Evolutionary conservation across 1,140 invertebrate genomes (phyloP), one percentile per base, ranked within the genome.

Genomic region (Heterodera carotae): DNA sequence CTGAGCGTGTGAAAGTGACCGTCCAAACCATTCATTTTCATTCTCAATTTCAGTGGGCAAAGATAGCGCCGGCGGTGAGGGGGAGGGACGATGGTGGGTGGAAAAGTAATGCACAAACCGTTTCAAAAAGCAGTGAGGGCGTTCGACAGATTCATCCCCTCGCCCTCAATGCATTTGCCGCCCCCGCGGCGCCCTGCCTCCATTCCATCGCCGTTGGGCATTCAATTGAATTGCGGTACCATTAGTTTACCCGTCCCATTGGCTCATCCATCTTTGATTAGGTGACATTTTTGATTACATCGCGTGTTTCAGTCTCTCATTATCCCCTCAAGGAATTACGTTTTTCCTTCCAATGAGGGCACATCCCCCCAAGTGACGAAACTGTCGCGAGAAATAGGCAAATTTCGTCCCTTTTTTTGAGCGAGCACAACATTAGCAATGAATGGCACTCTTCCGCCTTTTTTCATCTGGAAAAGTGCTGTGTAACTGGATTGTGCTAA

Each of bases 391-490:
- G 48, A 53, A 53, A n/a, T n/a, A n/a, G n/a, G n/a, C 39, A 43
- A 43, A 43, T 43, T n/a, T n/a, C n/a, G n/a, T n/a, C n/a, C 6
- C 39, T 43, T 10, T 43, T 43, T 43, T 12, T 43, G 39, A 43
- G 12, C 6, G 6, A 43, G 6, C 36, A 43, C 12, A 53, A 53
- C 48, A 53, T n/a, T n/a, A n/a, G n/a, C n/a, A n/a, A n/a, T n/a
- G n/a, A n/a, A 53, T 22, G 48, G 48, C 48, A 53, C 48, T 15
- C 48, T 53, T 53, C 6, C 48, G 12, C 48, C 48, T 53, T 53
- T 53, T 53, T 53, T 53, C 48, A 53, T 53, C 48, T 22, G 48
- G 48, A 53, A 53, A 53, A 53, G 48, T 53, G 48, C 48, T 53
- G 48, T 53, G 48, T 53, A 53, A 53, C 48, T 18, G 48, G 48